A percentile compares a stretch with the other conserved stretches of the same genome.
Evolutionary conservation across 2,888 invertebrate genomes (phyloP).

Genomic region (Rhagium mordax): DNA sequence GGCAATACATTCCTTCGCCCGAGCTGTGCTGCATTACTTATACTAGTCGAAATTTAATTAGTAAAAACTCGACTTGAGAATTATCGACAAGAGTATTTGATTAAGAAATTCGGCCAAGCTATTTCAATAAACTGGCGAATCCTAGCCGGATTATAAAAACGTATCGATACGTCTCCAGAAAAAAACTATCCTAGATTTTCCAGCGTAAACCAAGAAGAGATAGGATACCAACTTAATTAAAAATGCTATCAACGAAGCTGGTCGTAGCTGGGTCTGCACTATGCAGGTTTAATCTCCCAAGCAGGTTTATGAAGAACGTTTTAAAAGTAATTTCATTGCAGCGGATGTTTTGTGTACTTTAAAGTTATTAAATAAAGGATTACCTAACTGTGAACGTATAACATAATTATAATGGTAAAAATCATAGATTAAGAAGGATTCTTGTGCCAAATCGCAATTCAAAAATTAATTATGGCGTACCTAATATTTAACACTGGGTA

Average conservation of each 20-base stretch:
- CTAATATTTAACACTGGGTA: no score
- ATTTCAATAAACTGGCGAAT: not conserved
- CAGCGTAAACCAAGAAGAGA: not conserved
- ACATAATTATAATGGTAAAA: not conserved
- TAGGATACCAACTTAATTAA: conserved; percentile 26
- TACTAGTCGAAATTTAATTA: no score
- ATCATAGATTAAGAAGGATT: not conserved
- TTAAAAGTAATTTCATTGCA: conserved; percentile 19
- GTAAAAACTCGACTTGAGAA: no score
- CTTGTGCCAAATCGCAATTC: not conserved
- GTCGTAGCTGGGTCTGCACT: conserved; percentile 2
- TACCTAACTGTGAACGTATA: not conserved
- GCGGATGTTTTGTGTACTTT: conserved; percentile 20
- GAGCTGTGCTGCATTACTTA: no score
- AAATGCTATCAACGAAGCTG: conserved; percentile 19
- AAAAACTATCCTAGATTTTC: conserved; percentile 7
- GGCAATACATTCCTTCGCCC: no score
- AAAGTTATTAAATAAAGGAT: conserved; percentile 20
- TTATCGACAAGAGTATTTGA: no score
- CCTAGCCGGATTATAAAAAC: not conserved
- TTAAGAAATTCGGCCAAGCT: not conserved
- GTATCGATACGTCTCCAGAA: not conserved
- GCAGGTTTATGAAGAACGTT: conserved; percentile 14
- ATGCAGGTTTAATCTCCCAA: conserved; percentile 18
- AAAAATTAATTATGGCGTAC: not conserved